phyloP scores from a whole-genome alignment of 2,888 invertebrate species.

The Mesorhabditis sp. region DNA sequence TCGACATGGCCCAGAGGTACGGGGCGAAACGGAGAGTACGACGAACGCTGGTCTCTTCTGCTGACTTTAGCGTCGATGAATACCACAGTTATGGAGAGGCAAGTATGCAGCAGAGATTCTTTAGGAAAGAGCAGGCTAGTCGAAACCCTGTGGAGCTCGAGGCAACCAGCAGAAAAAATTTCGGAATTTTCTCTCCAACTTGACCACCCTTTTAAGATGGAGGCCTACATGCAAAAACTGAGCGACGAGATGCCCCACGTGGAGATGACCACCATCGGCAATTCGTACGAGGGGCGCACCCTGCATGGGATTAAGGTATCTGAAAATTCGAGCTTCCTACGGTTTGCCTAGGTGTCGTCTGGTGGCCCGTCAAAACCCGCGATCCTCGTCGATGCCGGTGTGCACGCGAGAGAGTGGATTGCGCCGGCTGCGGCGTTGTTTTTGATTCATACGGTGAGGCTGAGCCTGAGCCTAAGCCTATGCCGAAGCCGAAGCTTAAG shows the following conservation, averaged over 20 bases:
- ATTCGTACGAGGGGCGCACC: constrained; percentile 43
- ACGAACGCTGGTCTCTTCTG: constrained; percentile 16
- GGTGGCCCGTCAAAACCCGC: constrained; percentile 30
- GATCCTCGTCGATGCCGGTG: constrained; percentile 53
- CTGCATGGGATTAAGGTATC: constrained; percentile 45
- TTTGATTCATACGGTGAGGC: constrained; percentile 38
- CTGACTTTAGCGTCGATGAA: neutral
- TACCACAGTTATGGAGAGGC: neutral
- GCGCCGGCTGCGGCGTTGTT: constrained; percentile 51
- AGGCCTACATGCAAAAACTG: constrained; percentile 39
- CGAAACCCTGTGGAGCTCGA: too few relatives aligned
- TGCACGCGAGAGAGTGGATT: constrained; percentile 56
- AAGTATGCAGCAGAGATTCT: neutral
- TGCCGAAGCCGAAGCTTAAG: constrained; percentile 7
- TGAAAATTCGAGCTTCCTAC: neutral
- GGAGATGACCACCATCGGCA: constrained; percentile 38
- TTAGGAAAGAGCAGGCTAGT: too few relatives aligned
- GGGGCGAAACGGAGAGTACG: constrained; percentile 15
- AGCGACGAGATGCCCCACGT: constrained; percentile 32
- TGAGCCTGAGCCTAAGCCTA: neutral
- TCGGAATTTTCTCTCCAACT: neutral
- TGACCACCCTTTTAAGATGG: constrained; percentile 33
- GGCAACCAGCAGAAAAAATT: too few relatives aligned
- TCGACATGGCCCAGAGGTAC: constrained; percentile 10
- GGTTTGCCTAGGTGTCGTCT: neutral